A percentile compares a stretch with the other conserved stretches of the same genome.
These are phyloP conservation scores for Hipparchia sbordonii DNA, from an alignment of 2,888 invertebrate species.

Conservation along the genomic window DNA sequence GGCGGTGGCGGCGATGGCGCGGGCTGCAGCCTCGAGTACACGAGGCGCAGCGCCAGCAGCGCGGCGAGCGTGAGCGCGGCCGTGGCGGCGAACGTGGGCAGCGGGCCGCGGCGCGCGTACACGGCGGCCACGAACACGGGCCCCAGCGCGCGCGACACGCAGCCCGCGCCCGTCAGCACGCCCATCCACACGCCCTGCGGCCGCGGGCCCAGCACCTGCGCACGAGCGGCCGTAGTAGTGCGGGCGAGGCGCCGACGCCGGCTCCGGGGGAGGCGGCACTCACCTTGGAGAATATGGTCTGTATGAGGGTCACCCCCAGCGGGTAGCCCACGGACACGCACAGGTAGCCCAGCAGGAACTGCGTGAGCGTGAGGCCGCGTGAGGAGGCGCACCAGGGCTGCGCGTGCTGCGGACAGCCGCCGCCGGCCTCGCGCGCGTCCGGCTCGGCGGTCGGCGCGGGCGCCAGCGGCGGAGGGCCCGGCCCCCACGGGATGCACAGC, in stretches of 20 bases:
- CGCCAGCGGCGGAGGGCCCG: slow-evolving; percentile 85
- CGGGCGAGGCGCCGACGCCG: no score
- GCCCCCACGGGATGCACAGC: slow-evolving; percentile 90
- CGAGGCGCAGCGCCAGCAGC: slow-evolving; percentile 85
- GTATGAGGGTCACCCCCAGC: slow-evolving; percentile 92
- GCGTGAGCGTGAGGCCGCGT: slow-evolving; percentile 86
- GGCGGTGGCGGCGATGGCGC: slow-evolving; percentile 18
- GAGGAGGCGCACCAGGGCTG: slow-evolving; percentile 91
- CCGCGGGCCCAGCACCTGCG: slow-evolving; percentile 88
- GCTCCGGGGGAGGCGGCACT: neutral
- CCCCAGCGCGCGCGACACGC: slow-evolving; percentile 91
- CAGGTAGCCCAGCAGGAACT: slow-evolving; percentile 90
- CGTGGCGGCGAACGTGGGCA: slow-evolving; percentile 90
- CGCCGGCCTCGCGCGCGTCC: slow-evolving; percentile 80
- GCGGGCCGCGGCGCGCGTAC: slow-evolving; percentile 90
- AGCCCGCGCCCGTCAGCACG: slow-evolving; percentile 92
- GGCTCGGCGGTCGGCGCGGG: slow-evolving; percentile 69
- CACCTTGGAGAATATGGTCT: slow-evolving; percentile 94
- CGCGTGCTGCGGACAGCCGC: slow-evolving; percentile 79
- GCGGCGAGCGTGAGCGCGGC: slow-evolving; percentile 87
- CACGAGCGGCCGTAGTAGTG: slow-evolving; percentile 82
- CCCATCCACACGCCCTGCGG: slow-evolving; percentile 96
- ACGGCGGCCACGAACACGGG: slow-evolving; percentile 91
- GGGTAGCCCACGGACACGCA: slow-evolving; percentile 92
- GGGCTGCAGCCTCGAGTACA: slow-evolving; percentile 57